Percentiles rank a stretch among this genome's conserved stretches.
Evolutionary conservation across 2,113 vertebrate genomes (phyloP).

Genomic region (Podarcis raffonei): DNA sequence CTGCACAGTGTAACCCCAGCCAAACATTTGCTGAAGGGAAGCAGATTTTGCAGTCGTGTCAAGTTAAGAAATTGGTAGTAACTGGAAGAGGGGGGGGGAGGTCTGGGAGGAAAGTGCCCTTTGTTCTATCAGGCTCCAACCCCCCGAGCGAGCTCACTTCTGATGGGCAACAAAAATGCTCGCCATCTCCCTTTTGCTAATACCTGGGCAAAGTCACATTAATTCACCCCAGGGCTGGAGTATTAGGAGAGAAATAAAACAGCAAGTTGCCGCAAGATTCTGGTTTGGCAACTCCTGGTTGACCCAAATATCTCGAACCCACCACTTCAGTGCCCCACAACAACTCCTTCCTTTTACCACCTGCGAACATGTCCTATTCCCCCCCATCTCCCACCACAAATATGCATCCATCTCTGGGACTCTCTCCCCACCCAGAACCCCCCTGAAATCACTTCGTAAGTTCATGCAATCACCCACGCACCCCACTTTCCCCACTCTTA

Average conservation of each 20-base stretch:
- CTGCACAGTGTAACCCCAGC: neutral
- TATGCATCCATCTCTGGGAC: neutral
- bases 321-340: neutral
- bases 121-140: neutral
- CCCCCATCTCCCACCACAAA: neutral
- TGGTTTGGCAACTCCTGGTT: neutral
- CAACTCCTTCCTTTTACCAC: no score
- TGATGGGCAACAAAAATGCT: no score
- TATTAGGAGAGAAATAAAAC: no score
- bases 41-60: no score
- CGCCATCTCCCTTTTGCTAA: neutral
- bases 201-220: neutral
- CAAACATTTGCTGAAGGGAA: neutral
- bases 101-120: no score
- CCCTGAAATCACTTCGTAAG: no score
- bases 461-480: no score
- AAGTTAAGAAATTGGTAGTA: neutral
- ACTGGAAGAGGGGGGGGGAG: no score
- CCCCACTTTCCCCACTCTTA: no score
- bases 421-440: neutral
- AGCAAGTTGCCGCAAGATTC: neutral
- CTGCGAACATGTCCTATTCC: neutral
- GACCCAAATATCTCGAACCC: neutral
- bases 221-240: neutral
- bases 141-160: no score